Base-by-base conservation (phyloP, 2,113 vertebrate species). In the Alaudala cheleensis region DNA sequence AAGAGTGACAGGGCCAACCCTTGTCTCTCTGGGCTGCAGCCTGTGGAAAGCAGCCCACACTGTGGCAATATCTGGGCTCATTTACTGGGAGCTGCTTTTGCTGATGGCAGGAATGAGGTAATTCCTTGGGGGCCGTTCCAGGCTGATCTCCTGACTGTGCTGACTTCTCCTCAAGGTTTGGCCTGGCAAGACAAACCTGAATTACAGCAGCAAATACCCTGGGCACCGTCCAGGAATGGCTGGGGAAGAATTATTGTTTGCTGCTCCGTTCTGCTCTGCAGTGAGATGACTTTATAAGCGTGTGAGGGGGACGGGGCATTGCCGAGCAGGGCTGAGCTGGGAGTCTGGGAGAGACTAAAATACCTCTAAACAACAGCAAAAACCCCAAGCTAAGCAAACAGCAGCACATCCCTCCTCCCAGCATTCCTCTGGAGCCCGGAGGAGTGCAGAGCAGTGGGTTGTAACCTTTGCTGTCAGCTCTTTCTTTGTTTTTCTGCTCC, bases 31-130 rank as follows among this genome's bases (percentile, higher is more conserved):
- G 54, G 10, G 62, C 53, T 65, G 22, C 29, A 22, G 39, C 25
- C 0, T 12, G 4, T 7, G 37, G 47, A 5, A 20, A 3, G 37
- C 37, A 37, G 37, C 37, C 33, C 13, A 1, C 3, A 0, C 0
- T 0, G 2, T 2, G 3, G 12, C 56, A 44, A 1, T 45, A 3
- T 5, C 67, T 28, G 78, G 57, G 62, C 5, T 18, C 12, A 51
- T 61, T 86, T 14, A 3, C 20, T 1, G 19, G 62, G 44, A 82
- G 57, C 57, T 64, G 61, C 0, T 64, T 74, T 81, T 57, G 65
- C 84, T 76, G 87, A 12, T 6, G 61, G 44, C 3, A 45, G 65
- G 44, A 54, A 60, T 71, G 93, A 96, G 78, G 73, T 72, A 1
- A 85, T 91, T 91, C 64, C 86, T 33, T 4, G 12, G 84, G 28